Conservation (phyloP, 1,140 invertebrate species). For the Leptopilina boulardi region DNA sequence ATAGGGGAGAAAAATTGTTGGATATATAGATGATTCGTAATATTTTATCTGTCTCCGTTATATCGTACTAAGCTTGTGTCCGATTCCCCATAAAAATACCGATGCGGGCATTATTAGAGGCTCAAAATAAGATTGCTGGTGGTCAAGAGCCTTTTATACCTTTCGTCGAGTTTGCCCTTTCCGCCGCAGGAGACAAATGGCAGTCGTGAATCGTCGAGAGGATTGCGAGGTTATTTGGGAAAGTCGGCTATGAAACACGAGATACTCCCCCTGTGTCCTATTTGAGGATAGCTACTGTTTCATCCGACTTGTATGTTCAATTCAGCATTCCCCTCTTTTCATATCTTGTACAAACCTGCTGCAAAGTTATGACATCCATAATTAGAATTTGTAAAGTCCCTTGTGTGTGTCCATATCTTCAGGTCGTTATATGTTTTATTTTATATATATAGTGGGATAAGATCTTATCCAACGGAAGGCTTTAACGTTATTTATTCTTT, state of each 20-base stretch:
- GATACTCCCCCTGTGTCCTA: slow-evolving; percentile 27
- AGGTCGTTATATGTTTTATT: background rate
- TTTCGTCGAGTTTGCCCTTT: slow-evolving; percentile 40
- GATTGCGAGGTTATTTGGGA: slow-evolving; percentile 25
- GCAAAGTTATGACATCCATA: slow-evolving; percentile 24
- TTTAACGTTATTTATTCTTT: slow-evolving; percentile 8
- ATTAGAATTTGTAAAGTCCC: slow-evolving; percentile 26
- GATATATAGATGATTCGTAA: background rate
- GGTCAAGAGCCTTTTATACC: slow-evolving; percentile 43
- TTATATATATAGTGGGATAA: background rate
- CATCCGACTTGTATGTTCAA: slow-evolving; percentile 37
- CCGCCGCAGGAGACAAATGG: slow-evolving; percentile 35
- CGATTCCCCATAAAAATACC: slow-evolving; percentile 52
- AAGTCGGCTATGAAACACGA: slow-evolving; percentile 32
- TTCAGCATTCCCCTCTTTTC: slow-evolving; percentile 32
- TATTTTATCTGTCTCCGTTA: slow-evolving; percentile 22
- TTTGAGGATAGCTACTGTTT: slow-evolving; percentile 26
- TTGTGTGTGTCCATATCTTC: background rate
- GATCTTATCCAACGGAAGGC: background rate
- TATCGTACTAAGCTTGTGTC: slow-evolving; percentile 39
- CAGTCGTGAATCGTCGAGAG: slow-evolving; percentile 28
- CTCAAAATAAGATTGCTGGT: slow-evolving; percentile 56
- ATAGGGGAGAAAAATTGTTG: background rate
- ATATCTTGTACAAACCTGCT: slow-evolving; percentile 26
- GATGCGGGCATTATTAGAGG: slow-evolving; percentile 57